A percentile compares a stretch with the other conserved stretches of the same genome.
Conservation (phyloP, 30 jellyfish, hydroid and myxozoan species). For the Mastigias papua region DNA sequence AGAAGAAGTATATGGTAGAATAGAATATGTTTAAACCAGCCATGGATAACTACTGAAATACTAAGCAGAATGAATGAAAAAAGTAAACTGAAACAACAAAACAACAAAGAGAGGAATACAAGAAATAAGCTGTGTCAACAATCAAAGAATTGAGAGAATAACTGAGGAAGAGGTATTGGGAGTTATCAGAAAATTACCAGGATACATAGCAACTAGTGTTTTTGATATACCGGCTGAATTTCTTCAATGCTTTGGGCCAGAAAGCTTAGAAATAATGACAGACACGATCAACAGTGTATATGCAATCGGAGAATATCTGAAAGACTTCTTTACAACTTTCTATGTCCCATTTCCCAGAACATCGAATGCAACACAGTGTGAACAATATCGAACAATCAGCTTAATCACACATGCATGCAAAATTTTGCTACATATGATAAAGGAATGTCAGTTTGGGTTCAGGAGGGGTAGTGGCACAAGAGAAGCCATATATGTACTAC, state of each 20-base stretch:
- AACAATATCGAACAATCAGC: slow-evolving; percentile 30
- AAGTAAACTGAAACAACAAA: neutral
- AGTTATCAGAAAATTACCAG: slow-evolving; percentile 6
- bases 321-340: neutral
- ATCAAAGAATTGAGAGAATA: neutral
- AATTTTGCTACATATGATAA: slow-evolving; percentile 26
- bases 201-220: slow-evolving; percentile 16
- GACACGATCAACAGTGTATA: slow-evolving; percentile 23
- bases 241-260: slow-evolving; percentile 14
- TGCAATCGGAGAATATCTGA: slow-evolving; percentile 40
- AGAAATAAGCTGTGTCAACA: neutral
- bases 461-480: slow-evolving; percentile 12
- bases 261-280: neutral
- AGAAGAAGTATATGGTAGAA: neutral
- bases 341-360: slow-evolving; percentile 29
- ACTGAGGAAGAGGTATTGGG: slow-evolving; percentile 7
- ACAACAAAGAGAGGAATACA: neutral
- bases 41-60: neutral
- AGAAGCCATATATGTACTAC: slow-evolving; percentile 5
- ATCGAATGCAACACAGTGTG: slow-evolving; percentile 28
- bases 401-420: slow-evolving; percentile 46
- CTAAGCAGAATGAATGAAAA: neutral
- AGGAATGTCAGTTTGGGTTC: slow-evolving; percentile 31
- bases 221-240: slow-evolving; percentile 50
- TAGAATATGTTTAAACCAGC: neutral